Percentiles rank a stretch among this genome's conserved stretches.
These are phyloP conservation scores for Sandelia bainsii DNA, from an alignment of 2,797 vertebrate species.

Conservation along the genomic window DNA sequence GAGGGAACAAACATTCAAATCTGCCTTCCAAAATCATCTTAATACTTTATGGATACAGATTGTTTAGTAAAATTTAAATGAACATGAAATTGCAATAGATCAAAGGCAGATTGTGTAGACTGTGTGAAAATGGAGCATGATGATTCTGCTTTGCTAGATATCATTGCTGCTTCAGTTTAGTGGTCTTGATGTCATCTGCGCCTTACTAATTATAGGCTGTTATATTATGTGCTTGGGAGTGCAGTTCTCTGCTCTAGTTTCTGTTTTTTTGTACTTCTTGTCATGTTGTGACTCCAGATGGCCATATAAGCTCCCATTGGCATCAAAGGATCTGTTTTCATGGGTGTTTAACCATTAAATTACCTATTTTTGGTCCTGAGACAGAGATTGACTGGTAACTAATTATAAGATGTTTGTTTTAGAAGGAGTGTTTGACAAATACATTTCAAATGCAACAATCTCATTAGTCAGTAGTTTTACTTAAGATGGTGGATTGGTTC, in stretches of 20 bases:
- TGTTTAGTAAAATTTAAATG: slow-evolving; percentile 9
- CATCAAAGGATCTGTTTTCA: slow-evolving; percentile 57
- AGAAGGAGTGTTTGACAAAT: not conserved
- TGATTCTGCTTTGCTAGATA: slow-evolving; percentile 5
- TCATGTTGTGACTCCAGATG: slow-evolving; percentile 67
- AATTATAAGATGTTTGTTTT: not conserved
- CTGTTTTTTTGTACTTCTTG: slow-evolving; percentile 19
- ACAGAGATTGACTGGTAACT: not conserved
- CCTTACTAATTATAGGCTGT: slow-evolving; percentile 2
- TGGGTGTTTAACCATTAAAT: slow-evolving; percentile 66
- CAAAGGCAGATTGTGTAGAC: not conserved
- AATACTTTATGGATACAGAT: slow-evolving; percentile 22
- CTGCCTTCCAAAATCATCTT: slow-evolving; percentile 1
- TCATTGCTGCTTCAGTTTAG: not conserved
- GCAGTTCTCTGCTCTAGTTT: slow-evolving; percentile 29
- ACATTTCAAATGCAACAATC: not conserved
- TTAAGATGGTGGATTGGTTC: slow-evolving; percentile 20
- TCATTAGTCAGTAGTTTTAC: not conserved
- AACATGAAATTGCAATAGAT: not conserved
- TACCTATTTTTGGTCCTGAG: slow-evolving; percentile 29
- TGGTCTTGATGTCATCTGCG: not conserved
- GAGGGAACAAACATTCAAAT: slow-evolving; percentile 40
- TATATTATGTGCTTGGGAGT: slow-evolving; percentile 15
- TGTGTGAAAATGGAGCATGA: not conserved
- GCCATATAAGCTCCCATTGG: slow-evolving; percentile 48